Conservation (phyloP, 1,140 invertebrate genomes). For the Drosophila pachea region DNA sequence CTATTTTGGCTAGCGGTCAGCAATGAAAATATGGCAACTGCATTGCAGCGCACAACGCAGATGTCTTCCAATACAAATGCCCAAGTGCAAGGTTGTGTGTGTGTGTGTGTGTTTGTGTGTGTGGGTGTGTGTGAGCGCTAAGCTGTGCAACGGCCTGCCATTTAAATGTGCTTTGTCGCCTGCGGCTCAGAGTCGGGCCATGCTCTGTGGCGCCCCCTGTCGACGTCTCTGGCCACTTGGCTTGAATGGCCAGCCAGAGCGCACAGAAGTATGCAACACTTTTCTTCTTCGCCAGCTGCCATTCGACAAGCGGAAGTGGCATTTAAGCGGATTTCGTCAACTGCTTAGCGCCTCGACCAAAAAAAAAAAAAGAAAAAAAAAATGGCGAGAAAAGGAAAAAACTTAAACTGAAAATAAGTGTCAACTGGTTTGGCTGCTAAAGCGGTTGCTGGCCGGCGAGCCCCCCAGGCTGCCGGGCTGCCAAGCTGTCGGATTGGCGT, state of each 20-base stretch:
- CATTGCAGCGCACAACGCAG: constrained; percentile 61
- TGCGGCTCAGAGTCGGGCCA: constrained; percentile 14
- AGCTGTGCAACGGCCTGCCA: constrained; percentile 17
- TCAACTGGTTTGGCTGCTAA: constrained; percentile 34
- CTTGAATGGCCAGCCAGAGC: constrained; percentile 37
- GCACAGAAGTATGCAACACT: constrained; percentile 43
- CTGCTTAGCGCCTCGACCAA: constrained; percentile 17
- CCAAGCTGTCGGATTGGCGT: neutral
- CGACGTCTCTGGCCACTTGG: constrained; percentile 20
- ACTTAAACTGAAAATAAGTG: constrained; percentile 22
- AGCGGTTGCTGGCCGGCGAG: constrained; percentile 16
- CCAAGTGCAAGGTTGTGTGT: neutral
- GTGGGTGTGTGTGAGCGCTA: constrained; percentile 11
- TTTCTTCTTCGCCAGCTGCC: constrained; percentile 1
- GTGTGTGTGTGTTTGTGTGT: neutral
- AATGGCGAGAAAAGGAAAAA: neutral
- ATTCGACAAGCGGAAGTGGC: constrained; percentile 53
- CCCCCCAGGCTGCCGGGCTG: constrained; percentile 5
- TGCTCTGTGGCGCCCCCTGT: constrained; percentile 11
- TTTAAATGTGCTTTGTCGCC: constrained; percentile 40
- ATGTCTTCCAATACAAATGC: constrained; percentile 27
- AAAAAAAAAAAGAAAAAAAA: neutral
- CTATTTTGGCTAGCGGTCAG: constrained; percentile 12
- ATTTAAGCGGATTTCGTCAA: constrained; percentile 68
- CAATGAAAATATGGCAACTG: constrained; percentile 68